Base-by-base conservation (phyloP, 2,113 vertebrate species). In the Perca schrenkii region DNA sequence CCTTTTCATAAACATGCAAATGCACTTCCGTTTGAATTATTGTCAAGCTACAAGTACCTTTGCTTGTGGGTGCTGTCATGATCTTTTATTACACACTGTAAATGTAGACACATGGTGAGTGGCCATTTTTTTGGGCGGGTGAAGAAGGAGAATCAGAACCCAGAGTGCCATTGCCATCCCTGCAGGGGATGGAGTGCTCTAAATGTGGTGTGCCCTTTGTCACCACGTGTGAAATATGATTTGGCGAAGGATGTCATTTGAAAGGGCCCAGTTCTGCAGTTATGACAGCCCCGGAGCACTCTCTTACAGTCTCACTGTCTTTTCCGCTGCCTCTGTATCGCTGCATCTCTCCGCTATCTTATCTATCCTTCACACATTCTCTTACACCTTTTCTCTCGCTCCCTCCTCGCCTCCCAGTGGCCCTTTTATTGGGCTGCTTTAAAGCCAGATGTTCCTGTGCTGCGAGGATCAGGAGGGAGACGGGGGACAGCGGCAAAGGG, bases 211-310 rank as follows among this genome's bases (percentile, higher is more conserved):
- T 86, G 88, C 86, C 81, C 83, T 89, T 85, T 87, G 88, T 86
- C 82, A 87, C 87, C 81, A 83, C 76, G 71, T 89, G 85, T 91
- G 86, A 91, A 89, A 89, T 88, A 91, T 85, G 81, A 85, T 91
- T 93, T 91, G 86, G 84, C 70, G 85, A 92, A 82, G 84, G 85
- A 70, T 90, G 86, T 90, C 86, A 83, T 86, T 86, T 92, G 87
- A 90, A 88, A 79, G 83, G 56, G 73, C 63, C 60, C 28, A 60
- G 84, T 84, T 89, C 82, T 87, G 86, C 89, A 76, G 88, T 88
- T 92, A 80, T 85, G 89, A 89, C 86, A 84, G 79, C 83, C 90
- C 83, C 82, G 50, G 28, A 89, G 83, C 82, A 53, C 70, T 79
- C 74, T 50, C 78, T 74, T 22, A 54, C 68, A 43, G 68, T 77